Evolutionary conservation across 1,140 invertebrate species (phyloP).

Genomic region (Formica selysi): DNA sequence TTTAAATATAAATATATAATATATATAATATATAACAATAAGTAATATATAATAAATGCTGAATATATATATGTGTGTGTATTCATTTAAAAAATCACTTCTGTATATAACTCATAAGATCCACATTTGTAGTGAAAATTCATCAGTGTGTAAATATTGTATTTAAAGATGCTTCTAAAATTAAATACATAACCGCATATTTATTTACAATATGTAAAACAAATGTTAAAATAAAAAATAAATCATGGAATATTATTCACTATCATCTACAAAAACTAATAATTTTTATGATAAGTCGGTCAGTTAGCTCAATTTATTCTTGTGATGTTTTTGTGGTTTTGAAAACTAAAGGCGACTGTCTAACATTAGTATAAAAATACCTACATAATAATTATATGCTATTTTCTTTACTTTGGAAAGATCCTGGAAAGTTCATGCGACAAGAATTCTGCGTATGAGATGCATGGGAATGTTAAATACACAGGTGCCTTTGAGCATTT

Average conservation of each 20-base stretch:
- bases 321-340: background rate
- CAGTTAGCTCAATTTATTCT: conserved; percentile 39
- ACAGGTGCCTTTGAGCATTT: conserved; percentile 47
- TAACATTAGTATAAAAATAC: conserved; percentile 43
- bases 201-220: conserved; percentile 10
- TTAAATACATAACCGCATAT: background rate
- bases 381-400: background rate
- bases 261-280: background rate
- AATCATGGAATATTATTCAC: background rate
- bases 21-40: too few species aligned
- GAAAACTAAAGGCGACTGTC: conserved; percentile 24
- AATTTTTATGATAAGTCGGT: background rate
- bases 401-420: background rate
- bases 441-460: conserved; percentile 38
- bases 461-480: background rate
- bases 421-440: conserved; percentile 58
- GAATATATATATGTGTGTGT: too few species aligned
- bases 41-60: too few species aligned
- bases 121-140: background rate
- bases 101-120: background rate
- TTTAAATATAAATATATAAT: background rate
- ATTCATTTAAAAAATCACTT: background rate
- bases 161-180: background rate
- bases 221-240: background rate
- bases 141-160: background rate